Evolutionary conservation across 2,888 invertebrate genomes (phyloP), one percentile per base, ranked within the genome.

Genomic region (Apamea anceps): DNA sequence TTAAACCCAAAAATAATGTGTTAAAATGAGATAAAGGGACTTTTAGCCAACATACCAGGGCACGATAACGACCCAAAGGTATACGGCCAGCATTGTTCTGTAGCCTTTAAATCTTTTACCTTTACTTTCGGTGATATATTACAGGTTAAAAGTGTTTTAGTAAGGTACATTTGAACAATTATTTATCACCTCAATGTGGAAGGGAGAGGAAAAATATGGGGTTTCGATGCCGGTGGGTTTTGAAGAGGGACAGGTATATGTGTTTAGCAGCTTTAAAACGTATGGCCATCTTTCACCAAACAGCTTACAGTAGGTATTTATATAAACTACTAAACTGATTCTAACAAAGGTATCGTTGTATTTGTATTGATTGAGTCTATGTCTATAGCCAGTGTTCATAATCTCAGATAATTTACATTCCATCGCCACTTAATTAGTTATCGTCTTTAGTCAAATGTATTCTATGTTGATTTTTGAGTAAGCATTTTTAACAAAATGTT

Each of bases 21-120:
- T 63, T 76, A 81, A 81, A 87, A 79, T 87, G 18, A 72, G 78
- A 76, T 85, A 78, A 79, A 85, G 45, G 28, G 74, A 74, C 78
- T 79, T 87, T 78, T 15, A 45, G 28, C 74, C 42, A 70, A 77
- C 76, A 85, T 79, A 80, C 80, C 82, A 63, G 63, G 75, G 45
- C 28, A 57, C 75, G 90, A 88, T 88, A 89, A 89, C 81, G 79
- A 85, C 81, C 87, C 57, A 54, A 71, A 67, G 86, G 84, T 63
- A 48, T 13, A 63, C 12, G 45, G n/a, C 32, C 65, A 77, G 75
- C 84, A 90, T 90, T 90, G 90, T 90, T 91, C 83, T 84, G 71
- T 71, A 65, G 62, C 87, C 86, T 79, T 86, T 91, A 91, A 89
- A 90, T 90, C 88, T 88, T 88, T 84, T 81, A 89, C 90, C 90